These are phyloP conservation scores for Pogonomyrmex barbatus DNA, from an alignment of 1,140 invertebrate species.

Conservation along the genomic window DNA sequence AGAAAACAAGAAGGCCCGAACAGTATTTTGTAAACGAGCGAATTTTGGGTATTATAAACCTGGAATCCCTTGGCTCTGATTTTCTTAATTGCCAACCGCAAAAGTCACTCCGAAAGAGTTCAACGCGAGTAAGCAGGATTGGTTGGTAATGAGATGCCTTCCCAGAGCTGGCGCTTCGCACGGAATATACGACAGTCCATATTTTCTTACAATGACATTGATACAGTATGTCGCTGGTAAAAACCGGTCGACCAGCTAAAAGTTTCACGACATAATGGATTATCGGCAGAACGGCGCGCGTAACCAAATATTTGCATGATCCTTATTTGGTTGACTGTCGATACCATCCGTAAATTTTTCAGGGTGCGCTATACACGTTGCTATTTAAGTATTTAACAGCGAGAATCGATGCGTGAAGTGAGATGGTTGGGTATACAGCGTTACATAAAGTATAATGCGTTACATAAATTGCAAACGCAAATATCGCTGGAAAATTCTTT, in stretches of 20 bases:
- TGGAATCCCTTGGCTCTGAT: too few relatives aligned
- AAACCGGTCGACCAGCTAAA: constrained; percentile 27
- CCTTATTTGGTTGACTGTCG: constrained; percentile 58
- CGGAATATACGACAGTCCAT: not conserved
- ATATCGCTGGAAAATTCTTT: not conserved
- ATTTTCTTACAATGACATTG: constrained; percentile 42
- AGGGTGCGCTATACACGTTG: constrained; percentile 10
- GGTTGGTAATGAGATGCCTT: not conserved
- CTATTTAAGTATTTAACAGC: constrained; percentile 57
- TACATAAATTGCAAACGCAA: not conserved
- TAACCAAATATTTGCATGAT: constrained; percentile 59
- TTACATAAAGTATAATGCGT: constrained; percentile 15
- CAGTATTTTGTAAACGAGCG: too few relatives aligned
- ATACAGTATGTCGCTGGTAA: constrained; percentile 9
- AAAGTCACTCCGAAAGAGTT: not conserved
- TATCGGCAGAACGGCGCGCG: constrained; percentile 45
- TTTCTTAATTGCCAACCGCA: not conserved
- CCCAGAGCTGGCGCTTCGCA: not conserved
- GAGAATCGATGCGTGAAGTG: constrained; percentile 36
- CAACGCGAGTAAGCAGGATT: not conserved
- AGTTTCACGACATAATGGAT: constrained; percentile 61
- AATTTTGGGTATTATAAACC: too few relatives aligned
- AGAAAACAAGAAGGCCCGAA: not conserved
- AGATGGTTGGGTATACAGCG: not conserved
- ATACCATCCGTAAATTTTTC: constrained; percentile 60